Conservation (phyloP, 2,797 vertebrate species). For the Apogon talboti region DNA sequence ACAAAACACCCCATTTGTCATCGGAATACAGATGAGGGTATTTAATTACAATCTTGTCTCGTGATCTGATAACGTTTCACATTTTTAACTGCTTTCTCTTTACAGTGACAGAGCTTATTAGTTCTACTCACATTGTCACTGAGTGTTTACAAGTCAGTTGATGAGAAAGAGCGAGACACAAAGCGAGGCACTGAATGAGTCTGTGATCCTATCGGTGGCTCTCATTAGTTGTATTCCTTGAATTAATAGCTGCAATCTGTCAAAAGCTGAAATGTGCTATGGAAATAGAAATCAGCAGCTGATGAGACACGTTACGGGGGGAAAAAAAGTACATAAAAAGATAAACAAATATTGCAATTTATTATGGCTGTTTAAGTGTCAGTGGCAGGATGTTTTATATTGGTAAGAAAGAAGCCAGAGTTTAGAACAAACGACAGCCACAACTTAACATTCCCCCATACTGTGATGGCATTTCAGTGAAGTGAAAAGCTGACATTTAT, state of each 20-base stretch:
- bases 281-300: conserved; percentile 32
- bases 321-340: conserved; percentile 19
- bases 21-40: background rate
- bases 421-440: conserved; percentile 1
- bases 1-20: background rate
- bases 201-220: conserved; percentile 45
- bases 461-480: conserved; percentile 61
- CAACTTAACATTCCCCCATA: conserved; percentile 36
- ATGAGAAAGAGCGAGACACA: conserved; percentile 26
- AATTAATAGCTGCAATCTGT: conserved; percentile 52
- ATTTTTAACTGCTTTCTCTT: conserved; percentile 25
- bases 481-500: conserved; percentile 61
- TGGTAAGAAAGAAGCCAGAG: background rate
- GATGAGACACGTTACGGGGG: conserved; percentile 17
- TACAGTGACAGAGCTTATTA: conserved; percentile 25
- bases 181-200: conserved; percentile 29
- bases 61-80: conserved; percentile 18
- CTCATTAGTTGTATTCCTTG: conserved; percentile 55
- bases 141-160: conserved; percentile 6
- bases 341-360: conserved; percentile 26
- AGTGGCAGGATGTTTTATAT: conserved; percentile 1
- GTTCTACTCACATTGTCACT: conserved; percentile 16
- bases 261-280: conserved; percentile 48
- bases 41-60: conserved; percentile 18
- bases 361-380: conserved; percentile 1